Base-by-base conservation (phyloP, 2,113 vertebrate species). In the Lepisosteus osseus region DNA sequence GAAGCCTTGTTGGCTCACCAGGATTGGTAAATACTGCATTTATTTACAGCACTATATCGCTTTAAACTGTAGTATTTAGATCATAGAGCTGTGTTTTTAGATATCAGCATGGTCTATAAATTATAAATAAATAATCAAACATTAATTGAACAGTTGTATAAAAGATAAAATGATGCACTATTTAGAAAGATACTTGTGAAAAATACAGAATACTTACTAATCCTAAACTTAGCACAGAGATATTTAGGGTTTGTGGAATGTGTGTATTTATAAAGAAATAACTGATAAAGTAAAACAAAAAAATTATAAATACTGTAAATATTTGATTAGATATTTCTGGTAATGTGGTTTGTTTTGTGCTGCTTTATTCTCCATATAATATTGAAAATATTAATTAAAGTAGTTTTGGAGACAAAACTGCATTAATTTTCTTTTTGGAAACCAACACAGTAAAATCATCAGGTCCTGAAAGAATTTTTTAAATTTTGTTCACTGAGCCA, bases 361-460 rank as follows among this genome's bases (percentile, higher is more conserved):
- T 51, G 47, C 4, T 6, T 51, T 51, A 6, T 51, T 51, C 4
- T 51, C 47, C 47, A 51, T 51, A 8, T 51, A 8, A 4, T 51
- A 6, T 51, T 51, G 47, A 51, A 51, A 51, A 4, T 51, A 8
- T 51, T 51, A 8, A 8, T 51, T 51, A 51, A 51, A 6, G 8
- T 51, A 51, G 47, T 17, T 17, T 17, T 17, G 15, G 15, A 17
- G 15, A 17, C 15, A 17, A 17, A 17, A 17, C 15, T 17, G 15
- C 15, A 17, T 17, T 17, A 17, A 79, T 71, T 75, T 67, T 78
- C 54, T 70, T 61, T 62, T 74, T 77, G 68, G 74, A 45, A 79
- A 82, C 71, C 56, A 82, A 72, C 79, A 74, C 79, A 81, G 81
- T 66, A 76, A 72, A 77, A 74, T 65, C 63, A 72, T 77, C 61